phyloP scores from a whole-genome alignment of 2,113 vertebrate species.

The Agelaius tricolor region DNA sequence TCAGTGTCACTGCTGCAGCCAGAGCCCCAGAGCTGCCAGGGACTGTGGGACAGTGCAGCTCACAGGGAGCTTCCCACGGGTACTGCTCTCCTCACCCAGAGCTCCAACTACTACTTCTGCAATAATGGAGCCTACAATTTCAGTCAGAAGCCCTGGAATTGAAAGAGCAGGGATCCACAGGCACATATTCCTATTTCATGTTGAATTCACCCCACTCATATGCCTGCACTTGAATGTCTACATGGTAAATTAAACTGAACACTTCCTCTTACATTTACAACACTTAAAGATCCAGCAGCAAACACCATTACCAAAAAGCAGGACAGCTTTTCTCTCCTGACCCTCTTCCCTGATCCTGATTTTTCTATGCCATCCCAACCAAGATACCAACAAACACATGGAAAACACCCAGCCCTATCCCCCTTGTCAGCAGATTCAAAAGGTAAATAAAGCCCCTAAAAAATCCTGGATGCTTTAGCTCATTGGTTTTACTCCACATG shows the following conservation, averaged over 20 bases:
- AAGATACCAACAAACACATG: neutral
- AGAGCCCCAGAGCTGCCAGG: neutral
- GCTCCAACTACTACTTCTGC: neutral
- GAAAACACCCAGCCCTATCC: neutral
- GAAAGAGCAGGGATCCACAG: neutral
- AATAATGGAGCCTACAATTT: neutral
- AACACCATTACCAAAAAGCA: neutral
- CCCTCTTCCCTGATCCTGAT: neutral
- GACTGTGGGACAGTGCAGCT: neutral
- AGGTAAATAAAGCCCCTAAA: neutral
- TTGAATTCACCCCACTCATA: neutral
- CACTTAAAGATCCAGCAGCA: neutral
- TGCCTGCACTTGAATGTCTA: neutral
- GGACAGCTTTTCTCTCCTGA: neutral
- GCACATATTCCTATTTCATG: neutral
- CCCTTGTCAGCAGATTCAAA: neutral
- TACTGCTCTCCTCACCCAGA: neutral
- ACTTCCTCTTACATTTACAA: neutral
- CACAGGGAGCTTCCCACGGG: no score
- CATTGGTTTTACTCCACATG: neutral
- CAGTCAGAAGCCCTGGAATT: neutral
- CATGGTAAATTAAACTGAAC: neutral
- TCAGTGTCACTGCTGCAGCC: neutral
- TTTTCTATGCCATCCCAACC: neutral
- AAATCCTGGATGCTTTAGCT: neutral